These are phyloP conservation scores for Atrina japonica DNA, from an alignment of 2,888 invertebrate genomes.

Conservation along the genomic window DNA sequence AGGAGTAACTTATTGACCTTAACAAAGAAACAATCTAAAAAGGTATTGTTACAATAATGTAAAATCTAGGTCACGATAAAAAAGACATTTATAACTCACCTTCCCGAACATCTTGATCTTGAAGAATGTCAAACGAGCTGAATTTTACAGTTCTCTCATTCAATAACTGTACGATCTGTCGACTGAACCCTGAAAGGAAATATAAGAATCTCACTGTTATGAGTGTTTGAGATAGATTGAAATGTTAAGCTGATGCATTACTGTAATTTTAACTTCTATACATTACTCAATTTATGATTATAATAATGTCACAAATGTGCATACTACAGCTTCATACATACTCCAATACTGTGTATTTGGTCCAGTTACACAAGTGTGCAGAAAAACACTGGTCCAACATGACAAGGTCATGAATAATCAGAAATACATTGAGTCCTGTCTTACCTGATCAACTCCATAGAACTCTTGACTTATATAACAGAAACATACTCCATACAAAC, in stretches of 20 bases:
- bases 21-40: neutral
- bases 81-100: too few species aligned
- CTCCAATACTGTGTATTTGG: too few species aligned
- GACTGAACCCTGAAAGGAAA: constrained; percentile 83
- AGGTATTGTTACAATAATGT: neutral
- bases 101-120: constrained; percentile 81
- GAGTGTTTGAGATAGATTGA: neutral
- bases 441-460: too few species aligned
- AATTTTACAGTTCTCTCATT: constrained; percentile 84
- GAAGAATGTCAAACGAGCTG: constrained; percentile 82
- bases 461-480: too few species aligned
- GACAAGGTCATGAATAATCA: too few species aligned
- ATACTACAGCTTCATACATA: too few species aligned
- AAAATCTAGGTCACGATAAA: neutral
- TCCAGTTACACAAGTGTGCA: too few species aligned
- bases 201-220: too few species aligned
- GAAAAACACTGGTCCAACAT: too few species aligned
- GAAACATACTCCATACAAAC: too few species aligned
- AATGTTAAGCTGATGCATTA: neutral
- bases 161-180: constrained; percentile 89
- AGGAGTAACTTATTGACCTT: too few species aligned
- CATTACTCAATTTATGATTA: neutral
- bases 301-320: neutral
- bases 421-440: too few species aligned
- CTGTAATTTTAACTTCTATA: neutral